Conservation (phyloP, 2,113 vertebrate genomes). For the Thamnophis sirtalis region DNA sequence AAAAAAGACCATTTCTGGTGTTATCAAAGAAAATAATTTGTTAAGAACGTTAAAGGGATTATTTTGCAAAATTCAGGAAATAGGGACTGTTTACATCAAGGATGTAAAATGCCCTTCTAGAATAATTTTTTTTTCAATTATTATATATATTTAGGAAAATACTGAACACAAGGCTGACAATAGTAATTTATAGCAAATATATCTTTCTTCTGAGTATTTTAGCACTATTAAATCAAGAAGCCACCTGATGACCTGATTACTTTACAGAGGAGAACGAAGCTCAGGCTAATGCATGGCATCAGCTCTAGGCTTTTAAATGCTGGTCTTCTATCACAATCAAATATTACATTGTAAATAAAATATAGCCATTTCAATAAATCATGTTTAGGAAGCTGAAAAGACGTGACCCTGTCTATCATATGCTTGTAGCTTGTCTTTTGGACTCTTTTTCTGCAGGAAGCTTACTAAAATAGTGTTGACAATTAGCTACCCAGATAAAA, state of each 20-base stretch:
- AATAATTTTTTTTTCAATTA: neutral
- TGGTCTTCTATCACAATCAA: neutral
- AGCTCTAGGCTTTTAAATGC: neutral
- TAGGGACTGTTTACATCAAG: neutral
- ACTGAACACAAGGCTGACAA: neutral
- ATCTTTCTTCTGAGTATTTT: neutral
- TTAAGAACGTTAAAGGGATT: slow-evolving; percentile 7
- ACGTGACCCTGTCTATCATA: neutral
- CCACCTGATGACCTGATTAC: slow-evolving; percentile 1
- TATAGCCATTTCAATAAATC: neutral
- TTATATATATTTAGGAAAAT: neutral
- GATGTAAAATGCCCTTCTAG: neutral
- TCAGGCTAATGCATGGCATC: neutral
- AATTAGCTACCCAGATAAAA: neutral
- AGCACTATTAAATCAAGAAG: neutral
- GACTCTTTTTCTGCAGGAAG: neutral
- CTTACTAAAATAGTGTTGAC: neutral
- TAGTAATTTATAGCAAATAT: neutral
- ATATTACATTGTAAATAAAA: neutral
- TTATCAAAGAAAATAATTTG: neutral
- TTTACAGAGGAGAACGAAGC: neutral
- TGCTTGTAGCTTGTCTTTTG: neutral
- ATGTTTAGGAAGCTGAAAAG: neutral
- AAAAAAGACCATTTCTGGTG: slow-evolving; percentile 16
- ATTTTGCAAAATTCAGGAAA: neutral